A percentile compares a stretch with the other conserved stretches of the same genome.
phyloP scores from a whole-genome alignment of 1,140 invertebrate genomes.

The Neodiprion lecontei region DNA sequence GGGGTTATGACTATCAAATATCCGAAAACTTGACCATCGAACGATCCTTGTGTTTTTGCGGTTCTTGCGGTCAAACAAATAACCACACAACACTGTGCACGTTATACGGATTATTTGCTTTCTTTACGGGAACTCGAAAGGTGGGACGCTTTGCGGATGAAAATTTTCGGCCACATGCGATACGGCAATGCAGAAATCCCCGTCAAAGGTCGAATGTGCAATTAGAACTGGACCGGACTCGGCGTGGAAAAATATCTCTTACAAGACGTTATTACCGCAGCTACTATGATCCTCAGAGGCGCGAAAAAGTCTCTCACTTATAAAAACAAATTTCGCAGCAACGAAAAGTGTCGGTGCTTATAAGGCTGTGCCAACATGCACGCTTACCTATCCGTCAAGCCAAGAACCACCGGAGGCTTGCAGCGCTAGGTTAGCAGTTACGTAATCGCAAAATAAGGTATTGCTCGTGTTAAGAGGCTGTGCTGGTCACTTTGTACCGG shows the following conservation, averaged over 20 bases:
- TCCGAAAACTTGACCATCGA: background rate
- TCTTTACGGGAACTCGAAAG: no score
- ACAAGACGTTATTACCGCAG: background rate
- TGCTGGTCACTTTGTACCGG: background rate
- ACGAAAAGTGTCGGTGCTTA: no score
- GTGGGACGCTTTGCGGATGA: no score
- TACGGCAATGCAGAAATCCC: background rate
- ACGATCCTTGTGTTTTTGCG: background rate
- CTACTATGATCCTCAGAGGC: background rate
- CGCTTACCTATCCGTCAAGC: background rate
- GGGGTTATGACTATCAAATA: background rate
- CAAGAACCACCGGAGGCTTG: conserved; percentile 1
- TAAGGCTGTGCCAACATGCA: background rate
- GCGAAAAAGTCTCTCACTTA: background rate
- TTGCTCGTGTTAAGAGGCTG: background rate
- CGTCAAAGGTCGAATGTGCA: background rate
- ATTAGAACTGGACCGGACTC: background rate
- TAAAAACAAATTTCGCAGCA: background rate
- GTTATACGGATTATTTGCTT: no score
- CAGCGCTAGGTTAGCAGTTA: background rate
- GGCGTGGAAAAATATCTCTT: background rate
- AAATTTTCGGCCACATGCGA: no score
- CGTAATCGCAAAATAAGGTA: background rate
- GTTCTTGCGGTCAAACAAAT: no score
- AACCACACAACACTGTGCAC: no score